A percentile compares a stretch with the other conserved stretches of the same genome.
Evolutionary conservation across 2,888 invertebrate genomes (phyloP).

Genomic region (Melipona bicolor): DNA sequence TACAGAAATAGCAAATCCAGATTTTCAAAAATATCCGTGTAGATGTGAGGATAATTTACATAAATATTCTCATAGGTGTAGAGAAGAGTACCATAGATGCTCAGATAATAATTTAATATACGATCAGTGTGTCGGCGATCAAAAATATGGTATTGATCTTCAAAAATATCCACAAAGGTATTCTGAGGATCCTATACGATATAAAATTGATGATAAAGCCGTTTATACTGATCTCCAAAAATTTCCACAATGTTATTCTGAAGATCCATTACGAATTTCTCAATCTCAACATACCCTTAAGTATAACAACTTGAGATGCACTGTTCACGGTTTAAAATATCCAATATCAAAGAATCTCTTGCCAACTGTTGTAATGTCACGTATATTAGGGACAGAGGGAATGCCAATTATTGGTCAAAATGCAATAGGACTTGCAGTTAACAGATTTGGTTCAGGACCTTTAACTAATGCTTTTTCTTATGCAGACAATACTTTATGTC

Average conservation of each 20-base stretch:
- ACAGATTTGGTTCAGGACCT: conserved; percentile 79
- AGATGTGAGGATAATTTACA: conserved; percentile 80
- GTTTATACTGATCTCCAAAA: conserved; percentile 77
- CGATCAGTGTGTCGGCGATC: conserved; percentile 74
- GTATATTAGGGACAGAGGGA: conserved; percentile 78
- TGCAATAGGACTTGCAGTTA: conserved; percentile 81
- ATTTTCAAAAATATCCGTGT: conserved; percentile 78
- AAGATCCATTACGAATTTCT: conserved; percentile 76
- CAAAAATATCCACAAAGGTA: conserved; percentile 79
- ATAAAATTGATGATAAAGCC: conserved; percentile 70
- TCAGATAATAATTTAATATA: conserved; percentile 80
- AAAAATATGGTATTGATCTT: conserved; percentile 75
- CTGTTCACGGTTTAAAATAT: conserved; percentile 77
- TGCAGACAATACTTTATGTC: conserved; percentile 74
- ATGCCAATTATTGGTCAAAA: conserved; percentile 81
- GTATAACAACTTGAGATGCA: conserved; percentile 79
- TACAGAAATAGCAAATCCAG: conserved; percentile 63
- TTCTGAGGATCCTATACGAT: conserved; percentile 75
- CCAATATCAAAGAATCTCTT: conserved; percentile 77
- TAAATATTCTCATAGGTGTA: conserved; percentile 81
- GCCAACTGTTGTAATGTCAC: conserved; percentile 67
- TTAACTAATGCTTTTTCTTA: conserved; percentile 72
- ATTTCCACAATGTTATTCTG: conserved; percentile 79
- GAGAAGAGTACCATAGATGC: conserved; percentile 82
- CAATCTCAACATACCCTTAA: conserved; percentile 76